Conservation (phyloP, 2,113 vertebrate genomes). For the Glareola pratincola region DNA sequence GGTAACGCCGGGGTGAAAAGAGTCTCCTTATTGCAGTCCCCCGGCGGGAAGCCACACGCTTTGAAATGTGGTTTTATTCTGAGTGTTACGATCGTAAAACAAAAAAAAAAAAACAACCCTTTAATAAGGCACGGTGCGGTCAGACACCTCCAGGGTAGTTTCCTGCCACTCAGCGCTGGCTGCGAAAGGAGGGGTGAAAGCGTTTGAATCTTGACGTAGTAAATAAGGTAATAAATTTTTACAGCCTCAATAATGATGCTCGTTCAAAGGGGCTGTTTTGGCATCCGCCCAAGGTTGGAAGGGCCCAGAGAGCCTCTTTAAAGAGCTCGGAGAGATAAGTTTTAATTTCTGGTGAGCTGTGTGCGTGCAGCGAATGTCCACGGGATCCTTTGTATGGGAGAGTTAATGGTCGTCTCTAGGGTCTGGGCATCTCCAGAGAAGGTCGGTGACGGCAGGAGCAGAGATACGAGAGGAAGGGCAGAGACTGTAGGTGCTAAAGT, state of each 20-base stretch:
- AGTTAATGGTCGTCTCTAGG: fast-evolving
- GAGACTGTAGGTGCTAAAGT: neutral
- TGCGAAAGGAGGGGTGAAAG: neutral
- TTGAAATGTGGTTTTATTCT: neutral
- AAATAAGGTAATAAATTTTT: constrained; percentile 26
- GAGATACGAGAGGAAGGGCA: neutral
- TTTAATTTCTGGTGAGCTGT: constrained; percentile 11
- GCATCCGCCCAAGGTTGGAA: neutral
- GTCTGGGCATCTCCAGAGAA: neutral
- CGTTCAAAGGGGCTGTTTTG: constrained; percentile 22
- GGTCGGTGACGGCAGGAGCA: neutral
- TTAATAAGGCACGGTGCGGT: neutral
- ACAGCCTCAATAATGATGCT: neutral
- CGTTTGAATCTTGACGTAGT: neutral
- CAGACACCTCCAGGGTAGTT: neutral
- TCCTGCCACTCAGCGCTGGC: neutral
- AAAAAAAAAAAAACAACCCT: too few relatives aligned
- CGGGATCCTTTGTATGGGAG: neutral
- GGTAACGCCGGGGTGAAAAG: constrained; percentile 70
- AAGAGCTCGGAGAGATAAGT: constrained; percentile 1
- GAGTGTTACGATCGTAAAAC: neutral
- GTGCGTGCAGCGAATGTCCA: neutral
- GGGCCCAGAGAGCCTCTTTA: neutral
- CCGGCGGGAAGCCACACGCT: neutral
- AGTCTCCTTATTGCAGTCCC: neutral